These are phyloP conservation scores for Phoenicopterus ruber DNA, from an alignment of 2,113 vertebrate species.

Conservation along the genomic window DNA sequence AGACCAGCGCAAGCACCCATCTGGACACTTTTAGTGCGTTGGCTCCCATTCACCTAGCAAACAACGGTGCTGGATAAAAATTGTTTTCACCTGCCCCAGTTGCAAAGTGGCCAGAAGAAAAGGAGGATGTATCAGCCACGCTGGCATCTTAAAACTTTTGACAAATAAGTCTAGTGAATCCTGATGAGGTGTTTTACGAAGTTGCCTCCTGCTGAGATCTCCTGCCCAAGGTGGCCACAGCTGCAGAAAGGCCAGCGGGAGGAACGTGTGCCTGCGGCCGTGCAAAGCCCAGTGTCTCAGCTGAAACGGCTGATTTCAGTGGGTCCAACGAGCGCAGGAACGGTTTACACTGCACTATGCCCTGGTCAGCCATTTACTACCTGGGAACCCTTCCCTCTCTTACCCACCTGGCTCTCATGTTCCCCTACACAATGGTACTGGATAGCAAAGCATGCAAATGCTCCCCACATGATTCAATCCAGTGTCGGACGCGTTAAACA, in stretches of 20 bases:
- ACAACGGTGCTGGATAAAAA: neutral
- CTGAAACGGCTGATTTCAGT: neutral
- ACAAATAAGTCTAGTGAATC: neutral
- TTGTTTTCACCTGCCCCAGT: neutral
- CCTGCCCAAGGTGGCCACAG: neutral
- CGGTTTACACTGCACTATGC: neutral
- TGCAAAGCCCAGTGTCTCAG: neutral
- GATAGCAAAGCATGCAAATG: neutral
- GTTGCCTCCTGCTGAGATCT: neutral
- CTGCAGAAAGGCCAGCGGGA: neutral
- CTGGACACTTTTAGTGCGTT: conserved; percentile 13
- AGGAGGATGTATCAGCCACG: neutral
- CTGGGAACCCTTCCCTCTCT: neutral
- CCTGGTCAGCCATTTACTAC: neutral
- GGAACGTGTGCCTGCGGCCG: fast-evolving
- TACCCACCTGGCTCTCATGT: neutral
- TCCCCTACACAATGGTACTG: neutral
- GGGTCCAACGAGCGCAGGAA: fast-evolving
- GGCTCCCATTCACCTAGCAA: conserved; percentile 3
- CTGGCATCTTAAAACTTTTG: neutral
- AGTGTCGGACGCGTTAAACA: neutral
- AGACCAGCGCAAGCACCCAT: conserved; percentile 15
- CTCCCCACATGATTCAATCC: neutral
- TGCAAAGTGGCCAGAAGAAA: neutral
- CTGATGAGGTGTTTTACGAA: neutral